phyloP scores from a whole-genome alignment of 2,113 vertebrate genomes.

The Nothobranchius furzeri region DNA sequence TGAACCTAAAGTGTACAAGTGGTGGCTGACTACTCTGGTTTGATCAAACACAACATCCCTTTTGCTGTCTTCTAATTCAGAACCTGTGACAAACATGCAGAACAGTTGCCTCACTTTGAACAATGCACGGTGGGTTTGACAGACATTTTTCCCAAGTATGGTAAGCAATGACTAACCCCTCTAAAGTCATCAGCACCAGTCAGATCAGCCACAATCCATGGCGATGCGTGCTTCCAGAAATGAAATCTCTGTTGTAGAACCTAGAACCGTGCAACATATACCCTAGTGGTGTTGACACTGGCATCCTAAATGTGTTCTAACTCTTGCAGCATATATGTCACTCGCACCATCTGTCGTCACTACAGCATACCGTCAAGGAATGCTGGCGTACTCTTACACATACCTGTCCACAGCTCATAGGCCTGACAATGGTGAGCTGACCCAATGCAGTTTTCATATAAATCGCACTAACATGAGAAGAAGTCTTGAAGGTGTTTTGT shows the following conservation, averaged over 20 bases:
- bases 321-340: too few species aligned
- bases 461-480: not conserved
- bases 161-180: not conserved
- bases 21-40: conserved; percentile 45
- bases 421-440: not conserved
- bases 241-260: too few species aligned
- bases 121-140: not conserved
- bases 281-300: too few species aligned
- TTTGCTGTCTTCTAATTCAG: conserved; percentile 38
- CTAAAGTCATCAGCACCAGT: not conserved
- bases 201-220: not conserved
- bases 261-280: too few species aligned
- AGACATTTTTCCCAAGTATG: not conserved
- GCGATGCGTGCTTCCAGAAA: not conserved
- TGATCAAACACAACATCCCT: conserved; percentile 35
- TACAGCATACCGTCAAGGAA: not conserved
- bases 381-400: not conserved
- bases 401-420: not conserved
- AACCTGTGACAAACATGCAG: conserved; percentile 16
- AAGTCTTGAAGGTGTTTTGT: conserved; percentile 23
- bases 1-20: conserved; percentile 40
- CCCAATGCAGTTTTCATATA: not conserved
- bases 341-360: not conserved
- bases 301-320: not conserved
- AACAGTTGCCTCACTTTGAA: conserved; percentile 2